Conservation (phyloP, 1,140 invertebrate genomes). For the Telenomus remus region DNA sequence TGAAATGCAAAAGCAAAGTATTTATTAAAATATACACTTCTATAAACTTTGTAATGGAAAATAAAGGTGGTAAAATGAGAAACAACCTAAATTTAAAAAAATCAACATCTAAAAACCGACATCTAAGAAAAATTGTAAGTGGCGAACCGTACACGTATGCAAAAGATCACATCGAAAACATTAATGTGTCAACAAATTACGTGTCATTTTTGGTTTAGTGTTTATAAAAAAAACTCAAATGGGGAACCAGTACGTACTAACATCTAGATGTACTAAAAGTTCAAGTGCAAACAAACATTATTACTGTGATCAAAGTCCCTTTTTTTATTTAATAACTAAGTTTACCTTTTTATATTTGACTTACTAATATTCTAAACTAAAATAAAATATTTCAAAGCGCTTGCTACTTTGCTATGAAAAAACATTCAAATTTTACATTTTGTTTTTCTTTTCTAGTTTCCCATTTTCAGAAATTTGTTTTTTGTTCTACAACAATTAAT, state of each 20-base stretch:
- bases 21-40: conserved; percentile 48
- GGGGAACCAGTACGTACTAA: conserved; percentile 55
- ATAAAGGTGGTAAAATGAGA: conserved; percentile 15
- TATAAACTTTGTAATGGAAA: conserved; percentile 45
- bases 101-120: conserved; percentile 28
- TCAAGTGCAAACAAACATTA: conserved; percentile 62
- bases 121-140: conserved; percentile 30
- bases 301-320: conserved; percentile 59
- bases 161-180: conserved; percentile 50
- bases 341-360: conserved; percentile 22
- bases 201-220: conserved; percentile 48
- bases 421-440: neutral
- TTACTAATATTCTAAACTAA: conserved; percentile 39
- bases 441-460: conserved; percentile 42
- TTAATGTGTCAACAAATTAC: conserved; percentile 39
- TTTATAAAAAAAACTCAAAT: conserved; percentile 35
- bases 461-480: conserved; percentile 29
- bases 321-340: conserved; percentile 25
- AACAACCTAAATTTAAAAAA: conserved; percentile 11
- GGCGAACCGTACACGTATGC: conserved; percentile 28
- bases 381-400: conserved; percentile 61
- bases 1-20: conserved; percentile 44
- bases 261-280: conserved; percentile 40
- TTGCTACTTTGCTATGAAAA: conserved; percentile 6
- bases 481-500: too few relatives aligned